Conservation (phyloP, 2,113 vertebrate genomes). For the Pseudonaja textilis region DNA sequence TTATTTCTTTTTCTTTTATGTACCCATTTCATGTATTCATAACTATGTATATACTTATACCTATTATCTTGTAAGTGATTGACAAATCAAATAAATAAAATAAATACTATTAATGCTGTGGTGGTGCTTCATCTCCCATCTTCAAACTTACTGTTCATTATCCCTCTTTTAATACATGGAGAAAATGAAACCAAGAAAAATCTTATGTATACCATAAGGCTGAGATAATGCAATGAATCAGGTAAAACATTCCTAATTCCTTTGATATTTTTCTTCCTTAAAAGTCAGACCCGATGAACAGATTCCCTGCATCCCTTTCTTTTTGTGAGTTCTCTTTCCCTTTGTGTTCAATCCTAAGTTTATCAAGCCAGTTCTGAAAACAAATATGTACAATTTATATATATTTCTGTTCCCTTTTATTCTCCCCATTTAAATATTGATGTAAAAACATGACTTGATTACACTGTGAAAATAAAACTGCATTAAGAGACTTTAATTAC, state of each 20-base stretch:
- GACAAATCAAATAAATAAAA: too few species aligned
- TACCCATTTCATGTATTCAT: too few species aligned
- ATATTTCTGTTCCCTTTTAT: background rate
- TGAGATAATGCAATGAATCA: background rate
- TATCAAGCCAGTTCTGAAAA: background rate
- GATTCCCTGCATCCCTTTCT: background rate
- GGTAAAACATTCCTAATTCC: background rate
- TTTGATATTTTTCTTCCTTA: background rate
- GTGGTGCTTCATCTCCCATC: background rate
- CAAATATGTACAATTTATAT: background rate
- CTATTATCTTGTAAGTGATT: too few species aligned
- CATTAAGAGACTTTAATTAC: background rate
- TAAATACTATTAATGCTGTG: background rate
- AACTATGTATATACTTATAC: too few species aligned
- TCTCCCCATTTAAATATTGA: background rate
- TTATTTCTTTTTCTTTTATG: too few species aligned
- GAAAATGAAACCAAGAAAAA: background rate
- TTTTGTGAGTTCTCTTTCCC: background rate
- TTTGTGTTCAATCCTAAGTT: background rate
- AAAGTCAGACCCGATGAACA: background rate
- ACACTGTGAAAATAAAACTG: background rate
- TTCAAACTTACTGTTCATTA: background rate
- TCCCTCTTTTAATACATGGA: background rate
- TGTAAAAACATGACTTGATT: background rate
- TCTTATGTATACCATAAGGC: background rate